phyloP scores from a whole-genome alignment of 1,140 invertebrate species.

The Temnothorax longispinosus region DNA sequence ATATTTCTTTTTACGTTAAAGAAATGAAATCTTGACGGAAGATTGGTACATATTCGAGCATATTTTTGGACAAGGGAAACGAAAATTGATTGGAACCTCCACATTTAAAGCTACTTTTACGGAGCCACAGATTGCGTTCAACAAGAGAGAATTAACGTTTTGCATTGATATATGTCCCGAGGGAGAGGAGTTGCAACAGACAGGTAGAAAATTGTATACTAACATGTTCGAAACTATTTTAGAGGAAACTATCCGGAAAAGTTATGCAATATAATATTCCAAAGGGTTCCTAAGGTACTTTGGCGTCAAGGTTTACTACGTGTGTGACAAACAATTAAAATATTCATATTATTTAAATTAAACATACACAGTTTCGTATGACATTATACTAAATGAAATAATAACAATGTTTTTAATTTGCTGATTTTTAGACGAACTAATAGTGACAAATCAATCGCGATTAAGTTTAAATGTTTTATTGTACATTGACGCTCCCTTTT shows the following conservation, averaged over 20 bases:
- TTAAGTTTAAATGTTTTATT: slow-evolving; percentile 69
- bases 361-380: neutral
- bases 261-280: neutral
- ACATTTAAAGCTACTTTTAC: slow-evolving; percentile 73
- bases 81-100: slow-evolving; percentile 72
- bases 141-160: slow-evolving; percentile 74
- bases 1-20: slow-evolving; percentile 16
- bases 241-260: neutral
- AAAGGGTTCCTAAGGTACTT: neutral
- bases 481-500: slow-evolving; percentile 71
- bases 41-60: slow-evolving; percentile 76
- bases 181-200: slow-evolving; percentile 62
- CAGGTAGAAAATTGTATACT: slow-evolving; percentile 60
- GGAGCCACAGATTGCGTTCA: slow-evolving; percentile 73
- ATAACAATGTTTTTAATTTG: neutral
- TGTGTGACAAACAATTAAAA: neutral
- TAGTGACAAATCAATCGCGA: slow-evolving; percentile 74
- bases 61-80: slow-evolving; percentile 67
- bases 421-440: slow-evolving; percentile 70
- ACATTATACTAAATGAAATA: neutral
- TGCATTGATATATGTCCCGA: slow-evolving; percentile 62
- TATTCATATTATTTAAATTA: slow-evolving; percentile 1
- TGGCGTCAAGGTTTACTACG: neutral
- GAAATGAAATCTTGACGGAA: slow-evolving; percentile 72
- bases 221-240: slow-evolving; percentile 16